phyloP scores from a whole-genome alignment of 2,797 vertebrate species.

The Chloroceryle amazona region DNA sequence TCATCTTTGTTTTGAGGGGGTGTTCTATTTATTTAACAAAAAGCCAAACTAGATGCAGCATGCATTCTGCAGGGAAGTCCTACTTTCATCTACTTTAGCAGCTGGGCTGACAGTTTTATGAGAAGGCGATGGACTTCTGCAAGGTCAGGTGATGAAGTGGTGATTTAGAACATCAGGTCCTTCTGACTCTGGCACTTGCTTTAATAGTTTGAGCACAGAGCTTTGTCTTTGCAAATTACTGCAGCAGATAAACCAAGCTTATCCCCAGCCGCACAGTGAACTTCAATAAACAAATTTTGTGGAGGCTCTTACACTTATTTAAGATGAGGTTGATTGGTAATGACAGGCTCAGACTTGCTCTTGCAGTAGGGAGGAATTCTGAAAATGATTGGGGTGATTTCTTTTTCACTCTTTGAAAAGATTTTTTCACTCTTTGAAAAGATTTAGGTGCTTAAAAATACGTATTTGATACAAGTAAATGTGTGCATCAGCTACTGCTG shows the following conservation, averaged over 20 bases:
- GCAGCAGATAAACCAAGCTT: background rate
- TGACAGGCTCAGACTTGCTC: background rate
- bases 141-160: background rate
- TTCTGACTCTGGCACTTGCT: background rate
- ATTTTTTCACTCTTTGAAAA: too few species aligned
- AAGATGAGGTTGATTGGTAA: background rate
- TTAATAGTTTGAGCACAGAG: background rate
- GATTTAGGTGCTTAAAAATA: background rate
- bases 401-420: background rate
- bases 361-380: background rate
- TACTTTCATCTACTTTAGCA: background rate
- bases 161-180: background rate
- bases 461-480: fast-evolving
- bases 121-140: constrained; percentile 2
- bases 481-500: background rate
- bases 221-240: background rate
- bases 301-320: background rate
- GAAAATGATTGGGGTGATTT: background rate
- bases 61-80: background rate
- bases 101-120: constrained; percentile 8
- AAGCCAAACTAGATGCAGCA: background rate
- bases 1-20: constrained; percentile 15
- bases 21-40: constrained; percentile 47
- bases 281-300: constrained; percentile 29
- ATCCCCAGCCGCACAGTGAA: background rate